Percentiles rank a stretch among this genome's conserved stretches.
Conservation (phyloP, 2,113 vertebrate species). For the Junco hyemalis region DNA sequence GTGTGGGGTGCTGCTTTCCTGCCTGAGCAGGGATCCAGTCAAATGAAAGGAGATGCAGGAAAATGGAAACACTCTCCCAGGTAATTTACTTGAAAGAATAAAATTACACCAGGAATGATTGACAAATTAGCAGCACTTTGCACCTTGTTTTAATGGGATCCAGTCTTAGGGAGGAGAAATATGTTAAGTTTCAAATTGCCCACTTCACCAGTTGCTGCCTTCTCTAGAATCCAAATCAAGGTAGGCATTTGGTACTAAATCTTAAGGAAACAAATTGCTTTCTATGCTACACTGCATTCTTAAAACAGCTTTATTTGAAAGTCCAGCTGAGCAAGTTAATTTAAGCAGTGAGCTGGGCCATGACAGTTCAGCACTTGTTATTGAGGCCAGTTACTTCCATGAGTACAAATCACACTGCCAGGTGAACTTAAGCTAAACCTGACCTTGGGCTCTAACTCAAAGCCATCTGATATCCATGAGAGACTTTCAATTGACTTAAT, state of each 20-base stretch:
- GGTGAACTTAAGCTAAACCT: not conserved
- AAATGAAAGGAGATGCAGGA: constrained; percentile 25
- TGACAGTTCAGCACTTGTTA: constrained; percentile 46
- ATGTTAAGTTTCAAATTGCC: constrained; percentile 75
- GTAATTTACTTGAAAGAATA: constrained; percentile 68
- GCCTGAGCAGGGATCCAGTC: constrained; percentile 32
- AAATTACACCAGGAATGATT: constrained; percentile 70
- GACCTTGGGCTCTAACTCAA: not conserved
- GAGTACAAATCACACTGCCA: constrained; percentile 6
- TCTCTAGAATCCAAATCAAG: constrained; percentile 74
- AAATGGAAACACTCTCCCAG: constrained; percentile 46
- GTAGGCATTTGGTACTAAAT: constrained; percentile 71
- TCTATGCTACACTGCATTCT: constrained; percentile 70
- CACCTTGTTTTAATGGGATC: constrained; percentile 74
- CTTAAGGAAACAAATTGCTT: constrained; percentile 79
- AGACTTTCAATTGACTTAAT: not conserved
- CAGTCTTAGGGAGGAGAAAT: constrained; percentile 67
- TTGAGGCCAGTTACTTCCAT: not conserved
- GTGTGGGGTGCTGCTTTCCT: not conserved
- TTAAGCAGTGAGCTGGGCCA: constrained; percentile 62
- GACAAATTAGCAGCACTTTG: constrained; percentile 81
- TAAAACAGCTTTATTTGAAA: constrained; percentile 76
- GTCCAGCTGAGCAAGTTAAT: constrained; percentile 75
- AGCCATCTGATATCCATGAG: not conserved
- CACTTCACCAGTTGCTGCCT: constrained; percentile 69